A percentile compares a stretch with the other conserved stretches of the same genome.
These are phyloP conservation scores for Colius striatus DNA, from an alignment of 2,113 vertebrate genomes.

Conservation along the genomic window DNA sequence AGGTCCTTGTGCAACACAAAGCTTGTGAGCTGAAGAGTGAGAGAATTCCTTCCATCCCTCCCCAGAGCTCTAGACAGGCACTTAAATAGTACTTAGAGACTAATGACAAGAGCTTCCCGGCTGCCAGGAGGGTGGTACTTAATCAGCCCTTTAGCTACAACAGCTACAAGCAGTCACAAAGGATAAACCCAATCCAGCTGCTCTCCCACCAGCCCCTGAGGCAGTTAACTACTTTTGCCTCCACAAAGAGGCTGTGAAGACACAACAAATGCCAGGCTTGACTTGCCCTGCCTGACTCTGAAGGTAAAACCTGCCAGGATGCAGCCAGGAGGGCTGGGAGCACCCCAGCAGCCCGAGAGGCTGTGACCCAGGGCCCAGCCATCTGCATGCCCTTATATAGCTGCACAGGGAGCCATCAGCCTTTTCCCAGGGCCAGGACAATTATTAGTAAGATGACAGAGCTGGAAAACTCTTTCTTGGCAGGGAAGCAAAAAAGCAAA, in stretches of 20 bases:
- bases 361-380: neutral
- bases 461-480: conserved; percentile 59
- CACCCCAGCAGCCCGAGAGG: neutral
- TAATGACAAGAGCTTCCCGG: neutral
- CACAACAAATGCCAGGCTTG: neutral
- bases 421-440: conserved; percentile 44
- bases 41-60: neutral
- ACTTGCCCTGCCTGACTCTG: neutral
- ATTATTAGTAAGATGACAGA: conserved; percentile 67
- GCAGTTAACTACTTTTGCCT: neutral
- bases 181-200: neutral
- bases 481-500: conserved; percentile 52
- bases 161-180: neutral
- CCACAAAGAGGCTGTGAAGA: neutral
- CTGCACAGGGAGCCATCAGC: neutral
- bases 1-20: neutral
- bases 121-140: neutral
- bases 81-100: neutral
- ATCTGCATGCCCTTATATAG: conserved; percentile 56
- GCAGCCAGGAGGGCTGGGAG: neutral
- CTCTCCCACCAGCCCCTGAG: neutral
- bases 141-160: neutral
- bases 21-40: neutral
- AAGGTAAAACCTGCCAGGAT: neutral
- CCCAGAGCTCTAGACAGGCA: neutral